A percentile compares a stretch with the other conserved stretches of the same genome.
phyloP scores from a whole-genome alignment of 2,113 vertebrate species.

The Passer montanus region DNA sequence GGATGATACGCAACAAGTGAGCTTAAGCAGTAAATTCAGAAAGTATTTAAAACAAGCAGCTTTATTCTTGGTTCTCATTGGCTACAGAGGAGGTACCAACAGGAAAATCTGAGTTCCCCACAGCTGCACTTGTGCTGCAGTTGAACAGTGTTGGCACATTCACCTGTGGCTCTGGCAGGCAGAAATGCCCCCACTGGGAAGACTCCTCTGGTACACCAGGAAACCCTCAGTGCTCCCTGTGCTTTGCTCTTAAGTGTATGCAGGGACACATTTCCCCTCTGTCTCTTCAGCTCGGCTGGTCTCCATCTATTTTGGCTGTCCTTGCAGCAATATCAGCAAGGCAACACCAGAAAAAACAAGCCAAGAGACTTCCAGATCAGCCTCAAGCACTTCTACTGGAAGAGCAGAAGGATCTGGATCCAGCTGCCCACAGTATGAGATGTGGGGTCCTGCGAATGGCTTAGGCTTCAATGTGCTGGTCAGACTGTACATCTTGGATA shows the following conservation, averaged over 20 bases:
- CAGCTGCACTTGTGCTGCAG: background rate
- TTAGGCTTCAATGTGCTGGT: background rate
- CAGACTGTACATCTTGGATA: background rate
- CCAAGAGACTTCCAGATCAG: background rate
- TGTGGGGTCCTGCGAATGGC: background rate
- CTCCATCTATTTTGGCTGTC: background rate
- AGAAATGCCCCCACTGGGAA: background rate
- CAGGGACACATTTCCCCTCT: background rate
- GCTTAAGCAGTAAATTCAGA: background rate
- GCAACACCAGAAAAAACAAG: background rate
- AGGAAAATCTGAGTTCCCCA: background rate
- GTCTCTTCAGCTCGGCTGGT: background rate
- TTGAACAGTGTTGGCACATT: background rate
- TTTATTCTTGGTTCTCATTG: background rate
- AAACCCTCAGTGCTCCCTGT: accelerated
- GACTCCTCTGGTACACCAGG: background rate
- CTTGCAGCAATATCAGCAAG: background rate
- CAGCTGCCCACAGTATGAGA: background rate
- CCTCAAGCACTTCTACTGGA: background rate
- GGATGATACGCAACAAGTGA: background rate
- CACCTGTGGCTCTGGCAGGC: background rate
- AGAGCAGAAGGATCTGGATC: background rate
- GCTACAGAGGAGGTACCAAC: background rate
- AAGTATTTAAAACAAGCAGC: background rate
- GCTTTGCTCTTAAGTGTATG: background rate